A percentile compares a stretch with the other conserved stretches of the same genome.
Conservation (phyloP, 2,888 invertebrate genomes). For the Apamea sordens region DNA sequence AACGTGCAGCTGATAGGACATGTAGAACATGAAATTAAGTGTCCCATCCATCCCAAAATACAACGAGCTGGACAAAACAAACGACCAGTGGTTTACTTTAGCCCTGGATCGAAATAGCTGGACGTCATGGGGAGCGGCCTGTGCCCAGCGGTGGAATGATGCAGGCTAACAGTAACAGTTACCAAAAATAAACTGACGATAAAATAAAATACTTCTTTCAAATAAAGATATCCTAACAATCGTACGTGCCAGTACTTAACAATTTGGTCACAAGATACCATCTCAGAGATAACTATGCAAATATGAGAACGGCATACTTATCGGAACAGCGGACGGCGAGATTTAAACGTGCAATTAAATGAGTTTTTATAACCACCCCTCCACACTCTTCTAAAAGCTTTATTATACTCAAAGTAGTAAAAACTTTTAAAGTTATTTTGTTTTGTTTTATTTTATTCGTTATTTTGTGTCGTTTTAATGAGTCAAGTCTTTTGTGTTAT, state of each 20-base stretch:
- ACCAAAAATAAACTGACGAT: conserved; percentile 25
- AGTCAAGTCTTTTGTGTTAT: conserved; percentile 48
- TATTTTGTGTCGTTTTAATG: conserved; percentile 56
- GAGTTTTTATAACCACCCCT: conserved; percentile 67
- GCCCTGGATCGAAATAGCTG: too few relatives aligned
- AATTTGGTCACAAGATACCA: conserved; percentile 71
- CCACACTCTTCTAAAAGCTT: conserved; percentile 58
- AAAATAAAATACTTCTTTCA: conserved; percentile 25
- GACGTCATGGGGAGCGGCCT: too few relatives aligned
- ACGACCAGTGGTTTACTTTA: too few relatives aligned
- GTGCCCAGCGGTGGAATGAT: too few relatives aligned
- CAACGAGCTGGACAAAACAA: too few relatives aligned
- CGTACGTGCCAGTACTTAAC: conserved; percentile 65
- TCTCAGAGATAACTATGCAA: conserved; percentile 78
- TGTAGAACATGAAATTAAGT: not conserved
- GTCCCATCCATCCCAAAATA: not conserved
- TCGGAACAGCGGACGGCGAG: conserved; percentile 66
- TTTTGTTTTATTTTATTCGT: conserved; percentile 42
- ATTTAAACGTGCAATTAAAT: conserved; percentile 72
- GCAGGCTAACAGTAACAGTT: too few relatives aligned
- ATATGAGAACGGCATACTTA: conserved; percentile 68
- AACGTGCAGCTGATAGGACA: not conserved
- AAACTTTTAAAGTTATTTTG: conserved; percentile 56
- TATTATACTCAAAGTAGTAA: conserved; percentile 60
- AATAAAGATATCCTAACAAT: conserved; percentile 49